phyloP scores from a whole-genome alignment of 2,797 vertebrate genomes.

The Artibeus jamaicensis region DNA sequence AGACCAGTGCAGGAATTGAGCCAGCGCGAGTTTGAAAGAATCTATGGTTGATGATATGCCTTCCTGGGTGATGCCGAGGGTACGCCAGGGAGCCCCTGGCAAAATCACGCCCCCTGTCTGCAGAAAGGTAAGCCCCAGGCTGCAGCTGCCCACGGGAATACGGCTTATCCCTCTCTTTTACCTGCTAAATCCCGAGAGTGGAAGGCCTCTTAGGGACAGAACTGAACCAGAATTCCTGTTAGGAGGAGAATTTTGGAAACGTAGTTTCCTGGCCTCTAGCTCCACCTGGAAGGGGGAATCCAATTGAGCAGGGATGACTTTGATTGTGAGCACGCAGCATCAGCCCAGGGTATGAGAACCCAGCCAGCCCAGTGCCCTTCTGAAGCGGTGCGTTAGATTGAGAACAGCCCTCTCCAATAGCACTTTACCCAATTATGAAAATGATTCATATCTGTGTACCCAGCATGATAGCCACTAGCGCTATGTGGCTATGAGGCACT shows the following conservation, averaged over 20 bases:
- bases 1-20: neutral
- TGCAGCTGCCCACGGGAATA: neutral
- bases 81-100: neutral
- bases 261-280: neutral
- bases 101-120: neutral
- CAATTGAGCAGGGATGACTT: neutral
- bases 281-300: neutral
- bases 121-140: neutral
- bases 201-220: neutral
- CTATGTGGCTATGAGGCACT: neutral
- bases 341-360: neutral
- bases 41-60: neutral
- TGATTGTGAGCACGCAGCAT: neutral
- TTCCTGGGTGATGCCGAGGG: neutral
- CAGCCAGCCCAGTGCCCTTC: neutral
- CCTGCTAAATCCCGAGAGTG: neutral
- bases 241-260: neutral
- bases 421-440: neutral
- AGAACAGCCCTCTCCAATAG: neutral
- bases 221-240: neutral
- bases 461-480: rapidly evolving
- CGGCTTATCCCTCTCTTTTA: neutral
- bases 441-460: neutral
- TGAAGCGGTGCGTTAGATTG: neutral
- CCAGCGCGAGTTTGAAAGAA: neutral